Evolutionary conservation across 1,140 invertebrate genomes (phyloP), one percentile per base, ranked within the genome.

Genomic region (Asbolus verrucosus): DNA sequence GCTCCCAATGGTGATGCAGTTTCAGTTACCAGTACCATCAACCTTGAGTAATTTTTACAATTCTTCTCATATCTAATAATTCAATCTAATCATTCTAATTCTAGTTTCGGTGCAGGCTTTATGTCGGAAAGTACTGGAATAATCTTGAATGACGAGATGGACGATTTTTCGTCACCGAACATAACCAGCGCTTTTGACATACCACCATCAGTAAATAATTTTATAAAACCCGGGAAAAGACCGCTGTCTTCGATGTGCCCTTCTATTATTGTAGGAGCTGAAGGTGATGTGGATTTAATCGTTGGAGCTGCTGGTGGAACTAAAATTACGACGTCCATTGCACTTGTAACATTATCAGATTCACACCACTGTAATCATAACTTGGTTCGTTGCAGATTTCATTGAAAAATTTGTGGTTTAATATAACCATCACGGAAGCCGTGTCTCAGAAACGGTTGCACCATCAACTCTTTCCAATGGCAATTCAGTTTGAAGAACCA

Each of bases 141-240:
- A 16, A 89, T 98, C 71, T 88, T 95, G 43, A 98, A 98, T 80
- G 90, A 98, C 79, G 89, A 96, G 83, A 98, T 98, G 96, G 94
- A 98, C 77, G 96, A 98, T 79, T 98, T 98, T 80, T 93, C 94
- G 2, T 87, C 90, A 0, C 93, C 94, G 0, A 87, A 90, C 62
- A 87, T 89, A n/a, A 87, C 87, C 0, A 97, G 94, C 76, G 85
- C 83, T 19, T 96, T 92, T 79, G 89, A 87, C n/a, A 78, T 96
- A 41, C 90, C 91, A 1, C 90, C 93, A 1, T 94, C 93, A 0
- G 88, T 88, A 1, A 87, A 87, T 1, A 98, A 99, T 83, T 94
- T 88, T 76, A 91, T 98, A 19, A 73, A 71, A 6, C 88, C 90
- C 0, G 89, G 90, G 1, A 95, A 97, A 81, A 84, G 93, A 19